Evolutionary conservation across 2,113 vertebrate genomes (phyloP).

Genomic region (Heptranchias perlo): DNA sequence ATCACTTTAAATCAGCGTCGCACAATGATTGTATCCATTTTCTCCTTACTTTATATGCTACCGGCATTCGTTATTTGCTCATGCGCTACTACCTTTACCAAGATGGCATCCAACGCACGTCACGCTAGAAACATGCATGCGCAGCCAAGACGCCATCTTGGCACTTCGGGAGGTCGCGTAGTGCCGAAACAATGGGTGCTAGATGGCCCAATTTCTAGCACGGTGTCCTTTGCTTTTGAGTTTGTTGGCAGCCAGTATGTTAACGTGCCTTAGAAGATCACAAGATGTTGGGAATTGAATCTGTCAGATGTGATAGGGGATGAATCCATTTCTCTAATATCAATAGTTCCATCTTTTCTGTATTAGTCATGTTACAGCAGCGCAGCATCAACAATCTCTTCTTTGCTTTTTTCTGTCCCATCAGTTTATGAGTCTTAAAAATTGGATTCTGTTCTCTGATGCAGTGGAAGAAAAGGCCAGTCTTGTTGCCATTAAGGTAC

Average conservation of each 20-base stretch:
- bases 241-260: not conserved
- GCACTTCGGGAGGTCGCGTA: too few relatives aligned
- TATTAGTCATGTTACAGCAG: not conserved
- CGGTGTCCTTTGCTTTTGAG: constrained; percentile 16
- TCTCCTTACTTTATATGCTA: too few relatives aligned
- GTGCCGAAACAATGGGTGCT: too few relatives aligned
- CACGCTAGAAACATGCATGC: too few relatives aligned
- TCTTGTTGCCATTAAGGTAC: not conserved
- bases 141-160: too few relatives aligned
- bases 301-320: not conserved
- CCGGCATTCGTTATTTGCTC: too few relatives aligned
- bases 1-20: too few relatives aligned
- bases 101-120: too few relatives aligned
- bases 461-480: not conserved
- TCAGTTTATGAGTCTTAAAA: not conserved
- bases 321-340: not conserved
- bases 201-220: too few relatives aligned
- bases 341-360: not conserved
- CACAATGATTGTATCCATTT: too few relatives aligned
- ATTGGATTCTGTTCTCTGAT: not conserved
- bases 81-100: too few relatives aligned
- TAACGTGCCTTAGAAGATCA: not conserved
- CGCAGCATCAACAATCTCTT: not conserved
- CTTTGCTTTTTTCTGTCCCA: not conserved
- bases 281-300: not conserved